Base-by-base conservation (phyloP, 2,113 vertebrate species). In the Merops nubicus region DNA sequence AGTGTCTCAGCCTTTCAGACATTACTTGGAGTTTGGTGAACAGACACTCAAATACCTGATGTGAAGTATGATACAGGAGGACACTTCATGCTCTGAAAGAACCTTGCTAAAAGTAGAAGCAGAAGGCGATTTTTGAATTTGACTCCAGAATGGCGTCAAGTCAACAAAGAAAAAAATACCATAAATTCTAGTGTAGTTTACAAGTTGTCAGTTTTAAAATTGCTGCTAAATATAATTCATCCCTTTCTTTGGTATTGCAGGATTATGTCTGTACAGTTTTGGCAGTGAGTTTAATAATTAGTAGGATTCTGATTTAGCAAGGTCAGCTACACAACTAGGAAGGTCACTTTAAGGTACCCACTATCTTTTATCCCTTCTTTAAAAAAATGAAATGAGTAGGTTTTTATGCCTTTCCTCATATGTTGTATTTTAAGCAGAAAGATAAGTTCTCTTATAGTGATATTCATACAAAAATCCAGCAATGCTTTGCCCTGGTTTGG, bases 1-100 rank as follows among this genome's bases (percentile, higher is more conserved):
- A 92, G 65, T 65, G 84, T 69, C 40, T 96, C 33, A 75, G 69
- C 47, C 60, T 93, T 85, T 94, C 60, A 81, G 60, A 56, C 21
- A 14, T 59, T 72, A 88, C 64, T 34, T 92, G 79, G 45, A 84
- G 38, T 88, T 91, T 93, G 83, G 56, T 91, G 91, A 92, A 33
- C 64, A 88, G 88, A 38, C 45, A 54, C 72, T 38, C 68, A 85
- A 83, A 77, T 74, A 84, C 34, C 60, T 95, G 79, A 69, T 9
- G 1, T 54, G 54, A 92, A 67, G 50, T 84, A 21, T 73, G 67
- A 62, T 77, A 62, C 11, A 51, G 68, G 89, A 67, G 78, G 26
- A 74, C 59, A 89, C 14, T 89, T 91, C 51, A 31, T 78, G 38
- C 4, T 81, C 15, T 84, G 16, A 81, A 26, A 84, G 36, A 70